Evolutionary conservation across 2,888 invertebrate genomes (phyloP).

Genomic region (Stenurella melanura): DNA sequence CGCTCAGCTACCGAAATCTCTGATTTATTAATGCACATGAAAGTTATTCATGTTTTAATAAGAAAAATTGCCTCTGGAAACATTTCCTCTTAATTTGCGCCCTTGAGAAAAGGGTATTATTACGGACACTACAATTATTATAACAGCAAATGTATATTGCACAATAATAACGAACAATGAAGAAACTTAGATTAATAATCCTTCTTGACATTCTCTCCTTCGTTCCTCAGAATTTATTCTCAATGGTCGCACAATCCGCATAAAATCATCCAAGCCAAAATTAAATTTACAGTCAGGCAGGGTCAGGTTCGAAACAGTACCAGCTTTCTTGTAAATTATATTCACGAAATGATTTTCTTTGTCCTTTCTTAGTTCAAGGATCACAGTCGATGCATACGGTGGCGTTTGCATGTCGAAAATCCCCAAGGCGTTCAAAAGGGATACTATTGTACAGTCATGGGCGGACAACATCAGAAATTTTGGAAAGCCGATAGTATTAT

Average conservation of each 20-base stretch:
- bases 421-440: conserved; percentile 1
- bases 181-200: neutral
- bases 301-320: conserved; percentile 47
- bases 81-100: no score
- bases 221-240: conserved; percentile 77
- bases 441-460: conserved; percentile 30
- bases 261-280: conserved; percentile 79
- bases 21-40: no score
- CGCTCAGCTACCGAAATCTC: no score
- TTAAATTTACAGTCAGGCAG: conserved; percentile 80
- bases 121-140: no score
- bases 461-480: conserved; percentile 41
- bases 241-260: conserved; percentile 76
- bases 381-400: conserved; percentile 14
- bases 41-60: no score
- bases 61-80: no score
- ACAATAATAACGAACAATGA: no score
- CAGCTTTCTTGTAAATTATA: conserved; percentile 66
- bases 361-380: conserved; percentile 23
- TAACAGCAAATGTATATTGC: no score
- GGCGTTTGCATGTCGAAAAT: conserved; percentile 8
- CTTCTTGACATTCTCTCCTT: conserved; percentile 60
- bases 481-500: neutral
- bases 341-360: conserved; percentile 50
- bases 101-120: no score